Evolutionary conservation across 2,113 vertebrate genomes (phyloP), one percentile per base, ranked within the genome.

Genomic region (Castor canadensis): DNA sequence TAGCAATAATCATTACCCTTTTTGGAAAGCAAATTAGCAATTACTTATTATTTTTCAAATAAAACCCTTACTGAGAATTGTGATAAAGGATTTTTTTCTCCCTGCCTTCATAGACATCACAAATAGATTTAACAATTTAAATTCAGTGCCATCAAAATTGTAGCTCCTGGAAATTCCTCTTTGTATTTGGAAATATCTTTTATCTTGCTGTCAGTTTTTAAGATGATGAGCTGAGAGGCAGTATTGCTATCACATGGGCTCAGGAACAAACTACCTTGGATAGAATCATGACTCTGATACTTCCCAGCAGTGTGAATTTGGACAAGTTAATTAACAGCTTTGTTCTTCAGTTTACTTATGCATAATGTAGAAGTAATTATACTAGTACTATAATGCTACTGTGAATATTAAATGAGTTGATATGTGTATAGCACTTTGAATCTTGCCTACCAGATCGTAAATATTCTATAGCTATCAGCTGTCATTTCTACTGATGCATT

Each of bases 181-280:
- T 91, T 88, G 47, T n/a, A 24, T 91, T 40, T 87, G 40, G 54
- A 91, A 72, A 76, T 83, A 45, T 28, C 19, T 87, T 93, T 77
- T 38, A 17, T n/a, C 28, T 76, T 56, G 56, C 35, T 30, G 2
- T 17, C 10, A 54, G 13, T 66, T 85, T 91, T 95, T 45, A 52
- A 38, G 7, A 43, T 52, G n/a, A 30, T 66, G 54, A 77, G 9
- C 72, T 82, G 54, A 77, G 62, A 87, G 28, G 54, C 69, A 66
- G 38, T 71, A n/a, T 66, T 82, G 28, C 19, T 56, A 1, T 58
- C 77, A 56, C 87, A 71, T 11, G 3, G 13, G 9, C 6, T 38
- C 4, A 19, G 60, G 15, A n/a, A 28, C 22, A 87, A 43, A 52
- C n/a, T 54, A 5, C 49, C 10, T 73, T 40, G 47, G 47, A 45